These are phyloP conservation scores for Leptinotarsa texana DNA, from an alignment of 1,140 invertebrate species.

Conservation along the genomic window DNA sequence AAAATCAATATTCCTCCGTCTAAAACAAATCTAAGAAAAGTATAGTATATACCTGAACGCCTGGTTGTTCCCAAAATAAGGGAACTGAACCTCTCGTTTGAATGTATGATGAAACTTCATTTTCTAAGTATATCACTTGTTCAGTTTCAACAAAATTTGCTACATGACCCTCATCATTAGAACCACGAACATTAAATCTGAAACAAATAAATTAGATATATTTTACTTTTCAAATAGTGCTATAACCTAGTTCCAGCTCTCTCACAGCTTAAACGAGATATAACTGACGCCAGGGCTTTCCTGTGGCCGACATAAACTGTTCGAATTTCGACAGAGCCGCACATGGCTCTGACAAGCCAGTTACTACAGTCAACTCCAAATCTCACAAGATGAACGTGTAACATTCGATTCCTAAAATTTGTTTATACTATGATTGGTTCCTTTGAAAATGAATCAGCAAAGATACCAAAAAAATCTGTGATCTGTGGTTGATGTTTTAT, in stretches of 20 bases:
- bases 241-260: conserved; percentile 82
- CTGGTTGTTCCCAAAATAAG: conserved; percentile 98
- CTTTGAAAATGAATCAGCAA: not conserved
- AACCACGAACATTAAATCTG: conserved; percentile 96
- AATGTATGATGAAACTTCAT: conserved; percentile 79
- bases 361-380: conserved; percentile 85
- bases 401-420: conserved; percentile 79
- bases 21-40: too few species aligned
- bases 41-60: conserved; percentile 74
- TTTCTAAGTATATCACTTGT: conserved; percentile 91
- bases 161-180: conserved; percentile 98
- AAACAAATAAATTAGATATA: conserved; percentile 32
- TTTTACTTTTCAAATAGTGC: conserved; percentile 16
- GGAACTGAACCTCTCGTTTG: conserved; percentile 96
- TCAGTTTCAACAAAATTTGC: conserved; percentile 99
- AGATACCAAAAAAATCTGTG: conserved; percentile 92
- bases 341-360: conserved; percentile 93
- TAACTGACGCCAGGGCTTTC: conserved; percentile 89
- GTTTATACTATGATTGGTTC: conserved; percentile 7
- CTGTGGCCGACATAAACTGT: conserved; percentile 93
- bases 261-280: conserved; percentile 96
- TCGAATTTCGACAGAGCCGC: conserved; percentile 93
- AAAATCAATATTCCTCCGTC: too few species aligned
- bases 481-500: conserved; percentile 79
- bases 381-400: conserved; percentile 88